These are phyloP conservation scores for Chaetura pelagica DNA, from an alignment of 2,113 vertebrate species.

Conservation along the genomic window DNA sequence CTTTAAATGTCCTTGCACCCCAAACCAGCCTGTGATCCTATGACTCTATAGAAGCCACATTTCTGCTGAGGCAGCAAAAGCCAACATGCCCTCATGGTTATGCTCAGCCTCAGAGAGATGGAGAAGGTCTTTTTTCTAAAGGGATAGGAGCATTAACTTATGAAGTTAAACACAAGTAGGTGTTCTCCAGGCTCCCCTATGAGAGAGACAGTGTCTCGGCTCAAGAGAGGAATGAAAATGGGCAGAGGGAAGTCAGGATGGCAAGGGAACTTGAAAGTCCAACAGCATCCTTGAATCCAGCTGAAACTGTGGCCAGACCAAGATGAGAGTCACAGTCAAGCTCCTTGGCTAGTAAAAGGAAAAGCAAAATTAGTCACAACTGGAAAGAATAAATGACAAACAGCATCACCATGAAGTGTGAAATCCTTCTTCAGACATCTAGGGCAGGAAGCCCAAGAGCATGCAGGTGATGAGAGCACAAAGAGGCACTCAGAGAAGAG, in stretches of 20 bases:
- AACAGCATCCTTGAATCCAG: background rate
- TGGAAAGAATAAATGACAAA: background rate
- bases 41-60: background rate
- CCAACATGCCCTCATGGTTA: background rate
- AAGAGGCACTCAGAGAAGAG: constrained; percentile 15
- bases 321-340: background rate
- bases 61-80: background rate
- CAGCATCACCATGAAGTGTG: background rate
- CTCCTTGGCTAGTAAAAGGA: background rate
- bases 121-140: background rate
- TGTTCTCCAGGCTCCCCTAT: background rate
- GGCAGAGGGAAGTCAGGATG: background rate
- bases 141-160: background rate
- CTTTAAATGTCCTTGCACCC: too few species aligned
- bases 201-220: background rate
- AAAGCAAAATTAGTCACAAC: background rate
- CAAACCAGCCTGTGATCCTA: too few species aligned
- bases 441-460: background rate
- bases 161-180: background rate
- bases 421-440: background rate
- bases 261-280: background rate
- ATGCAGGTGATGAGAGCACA: constrained; percentile 33
- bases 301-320: background rate
- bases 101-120: background rate
- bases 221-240: background rate